Base-by-base conservation (phyloP, 2,797 vertebrate species). In the Notolabrus celidotus region DNA sequence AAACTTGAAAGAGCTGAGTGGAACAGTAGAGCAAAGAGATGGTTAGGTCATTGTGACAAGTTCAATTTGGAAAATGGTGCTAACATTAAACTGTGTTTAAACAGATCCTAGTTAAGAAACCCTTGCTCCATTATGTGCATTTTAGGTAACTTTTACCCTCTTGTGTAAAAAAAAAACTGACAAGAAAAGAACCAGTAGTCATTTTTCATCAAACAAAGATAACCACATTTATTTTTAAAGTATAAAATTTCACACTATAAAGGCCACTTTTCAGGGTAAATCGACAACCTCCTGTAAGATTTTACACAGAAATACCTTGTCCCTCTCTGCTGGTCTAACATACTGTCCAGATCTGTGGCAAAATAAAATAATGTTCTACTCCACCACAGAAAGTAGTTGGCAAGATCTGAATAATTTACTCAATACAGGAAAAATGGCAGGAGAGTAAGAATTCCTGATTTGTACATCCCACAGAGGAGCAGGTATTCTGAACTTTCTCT, bases 171-270 rank as follows among this genome's bases (percentile, higher is more conserved):
- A n/a, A 55, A 47, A 47, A 17, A 49, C 12, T 15, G 33, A 57
- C 38, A 79, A 72, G 41, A 55, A 56, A 82, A 77, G 49, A 83
- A 84, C 22, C 56, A 25, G 23, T n/a, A 82, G 74, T 16, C 71
- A 43, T 53, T 72, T 86, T 92, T 89, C 89, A 83, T 87, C 92
- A 94, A 94, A 94, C 93, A 94, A 94, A 94, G 93, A 94, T 92
- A 93, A 94, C 92, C 93, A 95, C 94, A 92, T 95, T 95, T 95
- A 95, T 95, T 95, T 94, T 85, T 82, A 95, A 95, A 94, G 94
- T 95, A 95, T 94, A 95, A 95, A 95, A 95, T 93, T 93, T 94
- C 93, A 95, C 94, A 95, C 93, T 90, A 90, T 94, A 95, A 95
- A 95, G 94, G 94, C 94, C 94, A 95, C 94, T 94, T 94, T 92